These are phyloP conservation scores for Cranoglanis bouderius DNA, from an alignment of 2,113 vertebrate genomes.

Conservation along the genomic window DNA sequence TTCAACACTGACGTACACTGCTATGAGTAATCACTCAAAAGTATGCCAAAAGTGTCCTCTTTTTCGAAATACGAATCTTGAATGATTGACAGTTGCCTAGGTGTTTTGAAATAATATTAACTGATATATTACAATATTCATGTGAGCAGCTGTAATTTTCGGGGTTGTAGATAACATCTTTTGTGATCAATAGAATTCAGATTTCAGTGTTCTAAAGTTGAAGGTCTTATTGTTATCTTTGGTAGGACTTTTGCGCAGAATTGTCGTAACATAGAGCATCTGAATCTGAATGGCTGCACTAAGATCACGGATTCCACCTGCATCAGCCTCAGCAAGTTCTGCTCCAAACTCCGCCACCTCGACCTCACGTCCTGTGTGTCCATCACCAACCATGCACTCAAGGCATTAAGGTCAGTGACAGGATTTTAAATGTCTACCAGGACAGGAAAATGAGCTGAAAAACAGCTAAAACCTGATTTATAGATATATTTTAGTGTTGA, in stretches of 20 bases:
- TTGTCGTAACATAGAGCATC: slow-evolving; percentile 92
- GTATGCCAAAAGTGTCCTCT: neutral
- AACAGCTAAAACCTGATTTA: neutral
- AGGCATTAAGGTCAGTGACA: slow-evolving; percentile 83
- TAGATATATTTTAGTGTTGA: neutral
- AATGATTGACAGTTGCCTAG: neutral
- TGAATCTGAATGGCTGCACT: slow-evolving; percentile 94
- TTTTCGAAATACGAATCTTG: neutral
- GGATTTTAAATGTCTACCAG: neutral
- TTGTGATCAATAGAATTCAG: neutral
- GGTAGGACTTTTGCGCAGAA: slow-evolving; percentile 95
- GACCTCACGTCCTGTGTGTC: slow-evolving; percentile 95
- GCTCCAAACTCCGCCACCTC: slow-evolving; percentile 90
- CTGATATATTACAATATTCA: neutral
- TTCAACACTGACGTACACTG: neutral
- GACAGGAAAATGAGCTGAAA: neutral
- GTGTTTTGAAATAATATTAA: neutral
- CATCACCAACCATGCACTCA: slow-evolving; percentile 91
- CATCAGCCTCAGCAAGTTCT: slow-evolving; percentile 94
- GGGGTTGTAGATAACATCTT: neutral
- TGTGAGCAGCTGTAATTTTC: neutral
- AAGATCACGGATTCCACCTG: slow-evolving; percentile 97
- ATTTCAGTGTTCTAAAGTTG: neutral
- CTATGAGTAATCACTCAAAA: neutral
- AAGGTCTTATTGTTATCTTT: slow-evolving; percentile 51